Evolutionary conservation across 2,113 vertebrate species (phyloP).

Genomic region (Motacilla tschutschensis): DNA sequence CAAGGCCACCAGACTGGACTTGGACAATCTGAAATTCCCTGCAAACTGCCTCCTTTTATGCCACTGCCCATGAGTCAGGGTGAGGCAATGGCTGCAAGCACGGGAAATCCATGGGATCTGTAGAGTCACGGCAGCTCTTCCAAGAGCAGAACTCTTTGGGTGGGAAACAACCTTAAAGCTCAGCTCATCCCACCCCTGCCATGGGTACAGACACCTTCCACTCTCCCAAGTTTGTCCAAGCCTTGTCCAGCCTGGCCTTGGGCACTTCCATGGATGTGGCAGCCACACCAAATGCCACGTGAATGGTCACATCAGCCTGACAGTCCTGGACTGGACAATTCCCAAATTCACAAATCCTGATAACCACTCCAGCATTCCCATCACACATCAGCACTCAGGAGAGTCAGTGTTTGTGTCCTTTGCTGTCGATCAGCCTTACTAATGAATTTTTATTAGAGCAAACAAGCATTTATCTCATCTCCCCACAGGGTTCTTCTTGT

Average conservation of each 20-base stretch:
- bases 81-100: not conserved
- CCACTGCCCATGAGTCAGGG: not conserved
- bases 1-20: not conserved
- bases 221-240: not conserved
- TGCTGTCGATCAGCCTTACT: not conserved
- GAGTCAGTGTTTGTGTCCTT: not conserved
- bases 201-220: not conserved
- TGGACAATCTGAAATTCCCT: not conserved
- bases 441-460: not conserved
- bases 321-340: not conserved
- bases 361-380: not conserved
- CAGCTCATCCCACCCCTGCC: not conserved
- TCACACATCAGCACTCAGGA: not conserved
- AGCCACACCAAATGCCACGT: accelerated
- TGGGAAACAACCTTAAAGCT: not conserved
- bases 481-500: accelerated
- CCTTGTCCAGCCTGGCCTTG: not conserved
- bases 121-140: accelerated
- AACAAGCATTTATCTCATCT: not conserved
- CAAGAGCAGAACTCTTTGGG: accelerated
- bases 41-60: not conserved
- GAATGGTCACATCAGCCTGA: not conserved
- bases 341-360: not conserved
- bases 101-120: not conserved
- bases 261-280: not conserved